Base-by-base conservation (phyloP, 2,888 invertebrate genomes). In the Clunio marinus region DNA sequence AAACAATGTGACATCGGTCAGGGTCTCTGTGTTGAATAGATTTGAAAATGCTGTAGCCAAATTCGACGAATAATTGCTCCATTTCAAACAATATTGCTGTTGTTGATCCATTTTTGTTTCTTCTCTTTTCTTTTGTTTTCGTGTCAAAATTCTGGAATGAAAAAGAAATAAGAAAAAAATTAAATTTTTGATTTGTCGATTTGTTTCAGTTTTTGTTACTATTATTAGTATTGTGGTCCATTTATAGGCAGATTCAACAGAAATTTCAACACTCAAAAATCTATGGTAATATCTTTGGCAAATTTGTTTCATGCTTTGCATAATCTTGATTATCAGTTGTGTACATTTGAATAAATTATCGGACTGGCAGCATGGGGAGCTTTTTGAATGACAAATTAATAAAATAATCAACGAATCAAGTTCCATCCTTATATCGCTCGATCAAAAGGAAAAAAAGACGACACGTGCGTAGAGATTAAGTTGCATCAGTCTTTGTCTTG, bases 1-100 rank as follows among this genome's bases (percentile, higher is more conserved):
- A 81, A 91, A 93, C 75, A 93, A 83, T 76, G 91, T 93, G 80
- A 93, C 93, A 84, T 93, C 93, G 75, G 93, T 91, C 77, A 93
- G 85, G 80, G 90, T 89, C 84, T 93, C 93, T 77, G 92, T 92
- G 83, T 92, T 93, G 85, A 92, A 93, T 77, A 93, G 84, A 82
- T 91, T 92, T 77, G 92, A 91, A 83, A 93, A 93, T 75, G 93
- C 91, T 75, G 91, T 91, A 75, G 93, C 92, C 82, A 93, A 84
- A 83, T 93, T 93, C 77, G 89, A 91, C 80, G 93, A 93, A 82
- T 93, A 93, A 84, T 92, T 93, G 87, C 93, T 93, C 93, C 93
- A 93, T 86, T 93, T 93, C 76, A 93, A 86, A 84, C 93, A 93
- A 83, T 93, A 93, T 83, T 93, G 93, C 82, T 93, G 93, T 84